Percentiles rank a stretch among this genome's conserved stretches.
phyloP scores from a whole-genome alignment of 2,888 invertebrate genomes.

The Amblyjoppa fuscipennis region DNA sequence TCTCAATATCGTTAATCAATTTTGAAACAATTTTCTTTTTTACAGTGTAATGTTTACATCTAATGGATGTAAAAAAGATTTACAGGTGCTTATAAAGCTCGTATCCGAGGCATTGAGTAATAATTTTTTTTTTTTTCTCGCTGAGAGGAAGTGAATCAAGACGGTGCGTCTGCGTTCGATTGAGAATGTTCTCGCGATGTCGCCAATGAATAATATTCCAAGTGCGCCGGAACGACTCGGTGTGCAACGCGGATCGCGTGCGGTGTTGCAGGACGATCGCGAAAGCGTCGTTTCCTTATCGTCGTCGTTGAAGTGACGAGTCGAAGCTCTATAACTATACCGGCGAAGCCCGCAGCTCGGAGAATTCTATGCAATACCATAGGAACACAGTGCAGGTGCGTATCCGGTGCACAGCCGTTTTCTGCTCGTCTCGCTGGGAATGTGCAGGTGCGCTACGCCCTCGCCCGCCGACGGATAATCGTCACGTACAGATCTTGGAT shows the following conservation, averaged over 20 bases:
- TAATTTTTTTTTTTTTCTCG: background rate
- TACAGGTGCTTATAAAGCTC: background rate
- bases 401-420: conserved; percentile 73
- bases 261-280: conserved; percentile 66
- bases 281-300: conserved; percentile 65
- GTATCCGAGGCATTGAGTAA: background rate
- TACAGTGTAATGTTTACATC: background rate
- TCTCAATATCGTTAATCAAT: too few species aligned
- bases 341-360: conserved; percentile 61
- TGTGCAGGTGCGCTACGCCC: conserved; percentile 61
- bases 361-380: conserved; percentile 41
- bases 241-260: conserved; percentile 62
- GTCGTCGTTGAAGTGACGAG: conserved; percentile 12
- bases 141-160: background rate
- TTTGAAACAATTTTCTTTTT: too few species aligned
- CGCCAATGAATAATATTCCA: conserved; percentile 14
- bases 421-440: conserved; percentile 37
- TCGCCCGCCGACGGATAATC: background rate
- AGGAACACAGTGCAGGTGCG: conserved; percentile 71
- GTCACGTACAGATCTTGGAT: background rate
- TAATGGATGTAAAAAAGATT: background rate
- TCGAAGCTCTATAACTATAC: conserved; percentile 5
- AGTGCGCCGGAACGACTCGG: background rate
- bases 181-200: background rate
- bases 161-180: background rate